Conservation (phyloP, 2,888 invertebrate species). For the Rhyacophila evoluta region DNA sequence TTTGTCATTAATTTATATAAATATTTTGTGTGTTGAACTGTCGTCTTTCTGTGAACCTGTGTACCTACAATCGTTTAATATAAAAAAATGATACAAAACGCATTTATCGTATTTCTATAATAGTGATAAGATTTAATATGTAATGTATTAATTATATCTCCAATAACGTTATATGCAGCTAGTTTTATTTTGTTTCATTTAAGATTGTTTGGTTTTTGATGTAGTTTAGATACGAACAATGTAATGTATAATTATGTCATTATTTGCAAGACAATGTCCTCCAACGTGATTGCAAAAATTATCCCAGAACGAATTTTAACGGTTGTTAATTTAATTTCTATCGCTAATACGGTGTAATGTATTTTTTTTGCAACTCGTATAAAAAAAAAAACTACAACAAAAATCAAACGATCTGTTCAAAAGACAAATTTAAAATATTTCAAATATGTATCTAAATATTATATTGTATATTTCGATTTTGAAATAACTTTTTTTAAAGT, state of each 20-base stretch:
- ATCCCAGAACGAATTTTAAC: no score
- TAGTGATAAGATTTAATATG: neutral
- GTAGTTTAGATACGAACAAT: no score
- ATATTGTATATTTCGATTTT: neutral
- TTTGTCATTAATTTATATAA: no score
- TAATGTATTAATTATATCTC: neutral
- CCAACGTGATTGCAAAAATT: no score
- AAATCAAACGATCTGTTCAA: neutral
- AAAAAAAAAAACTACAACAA: neutral
- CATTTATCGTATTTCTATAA: neutral
- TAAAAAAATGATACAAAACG: neutral
- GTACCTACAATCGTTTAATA: neutral
- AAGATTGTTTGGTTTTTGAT: neutral
- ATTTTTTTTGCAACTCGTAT: no score
- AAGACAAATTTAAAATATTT: neutral
- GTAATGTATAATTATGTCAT: no score
- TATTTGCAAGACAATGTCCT: no score
- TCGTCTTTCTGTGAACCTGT: neutral
- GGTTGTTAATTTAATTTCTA: no score
- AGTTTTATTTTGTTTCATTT: neutral
- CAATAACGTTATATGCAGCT: neutral
- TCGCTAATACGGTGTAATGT: no score
- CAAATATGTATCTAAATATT: neutral
- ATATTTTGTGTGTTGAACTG: neutral
- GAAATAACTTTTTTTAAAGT: neutral